Percentiles rank a stretch among this genome's conserved stretches.
Conservation (phyloP, 2,113 vertebrate species). For the Myotis brandtii region DNA sequence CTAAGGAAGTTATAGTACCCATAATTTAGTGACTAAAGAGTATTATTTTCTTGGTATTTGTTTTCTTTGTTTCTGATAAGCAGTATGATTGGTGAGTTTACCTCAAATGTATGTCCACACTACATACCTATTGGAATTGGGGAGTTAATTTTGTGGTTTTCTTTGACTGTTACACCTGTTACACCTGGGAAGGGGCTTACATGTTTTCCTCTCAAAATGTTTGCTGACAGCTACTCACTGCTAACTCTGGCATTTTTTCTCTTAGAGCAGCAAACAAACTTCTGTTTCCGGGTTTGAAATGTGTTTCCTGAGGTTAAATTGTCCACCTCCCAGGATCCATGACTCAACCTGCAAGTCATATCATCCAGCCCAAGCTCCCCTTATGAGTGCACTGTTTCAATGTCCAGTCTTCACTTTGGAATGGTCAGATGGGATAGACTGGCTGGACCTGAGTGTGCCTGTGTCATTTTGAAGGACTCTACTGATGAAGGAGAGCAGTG, state of each 20-base stretch:
- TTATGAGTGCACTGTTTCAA: neutral
- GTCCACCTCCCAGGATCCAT: neutral
- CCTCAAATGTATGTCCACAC: neutral
- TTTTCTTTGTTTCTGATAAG: conserved; percentile 41
- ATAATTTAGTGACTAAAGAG: neutral
- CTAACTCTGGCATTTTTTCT: neutral
- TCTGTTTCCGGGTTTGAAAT: conserved; percentile 28
- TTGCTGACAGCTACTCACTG: neutral
- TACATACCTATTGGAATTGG: neutral
- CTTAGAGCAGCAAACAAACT: neutral
- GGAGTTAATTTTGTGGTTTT: neutral
- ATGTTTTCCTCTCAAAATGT: neutral
- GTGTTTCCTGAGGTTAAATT: neutral
- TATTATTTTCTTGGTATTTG: conserved; percentile 1
- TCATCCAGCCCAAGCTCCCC: neutral
- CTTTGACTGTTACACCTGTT: neutral
- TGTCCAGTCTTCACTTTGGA: neutral
- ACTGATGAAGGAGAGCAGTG: neutral
- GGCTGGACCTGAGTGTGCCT: neutral
- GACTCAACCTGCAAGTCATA: neutral
- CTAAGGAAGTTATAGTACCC: neutral
- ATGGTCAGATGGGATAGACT: neutral
- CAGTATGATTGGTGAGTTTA: neutral
- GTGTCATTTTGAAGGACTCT: neutral
- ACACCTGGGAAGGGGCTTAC: neutral